A percentile compares a stretch with the other conserved stretches of the same genome.
phyloP scores from a whole-genome alignment of 2,113 vertebrate genomes.

The Ploceus nigricollis region DNA sequence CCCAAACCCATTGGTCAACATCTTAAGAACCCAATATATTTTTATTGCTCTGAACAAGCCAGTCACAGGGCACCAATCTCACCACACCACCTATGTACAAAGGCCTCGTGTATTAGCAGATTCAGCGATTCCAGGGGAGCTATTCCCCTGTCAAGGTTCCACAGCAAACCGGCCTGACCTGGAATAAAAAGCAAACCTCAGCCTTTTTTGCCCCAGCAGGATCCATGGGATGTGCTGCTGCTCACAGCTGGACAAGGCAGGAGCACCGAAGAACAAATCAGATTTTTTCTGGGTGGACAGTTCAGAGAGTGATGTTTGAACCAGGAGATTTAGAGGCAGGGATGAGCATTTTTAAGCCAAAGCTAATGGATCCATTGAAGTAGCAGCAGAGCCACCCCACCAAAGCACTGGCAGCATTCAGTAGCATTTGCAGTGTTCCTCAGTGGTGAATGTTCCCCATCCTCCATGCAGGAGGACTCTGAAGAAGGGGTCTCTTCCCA shows the following conservation, averaged over 20 bases:
- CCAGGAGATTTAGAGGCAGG: background rate
- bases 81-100: slow-evolving; percentile 17
- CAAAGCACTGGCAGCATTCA: background rate
- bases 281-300: background rate
- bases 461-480: background rate
- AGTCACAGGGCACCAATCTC: slow-evolving; percentile 30
- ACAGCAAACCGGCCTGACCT: background rate
- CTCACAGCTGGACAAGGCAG: background rate
- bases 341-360: background rate
- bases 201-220: background rate
- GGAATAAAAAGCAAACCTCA: background rate
- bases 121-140: background rate
- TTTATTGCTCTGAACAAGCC: slow-evolving; percentile 58
- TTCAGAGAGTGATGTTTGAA: background rate
- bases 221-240: accelerated
- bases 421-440: background rate
- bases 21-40: slow-evolving; percentile 71
- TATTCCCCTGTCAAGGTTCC: background rate
- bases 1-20: slow-evolving; percentile 74
- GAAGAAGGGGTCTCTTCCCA: background rate
- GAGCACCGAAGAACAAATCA: accelerated
- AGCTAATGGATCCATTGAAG: background rate
- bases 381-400: background rate
- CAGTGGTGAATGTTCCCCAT: background rate
- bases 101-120: background rate